These are phyloP conservation scores for Rhea americana DNA, from an alignment of 2,113 vertebrate species.

Conservation along the genomic window DNA sequence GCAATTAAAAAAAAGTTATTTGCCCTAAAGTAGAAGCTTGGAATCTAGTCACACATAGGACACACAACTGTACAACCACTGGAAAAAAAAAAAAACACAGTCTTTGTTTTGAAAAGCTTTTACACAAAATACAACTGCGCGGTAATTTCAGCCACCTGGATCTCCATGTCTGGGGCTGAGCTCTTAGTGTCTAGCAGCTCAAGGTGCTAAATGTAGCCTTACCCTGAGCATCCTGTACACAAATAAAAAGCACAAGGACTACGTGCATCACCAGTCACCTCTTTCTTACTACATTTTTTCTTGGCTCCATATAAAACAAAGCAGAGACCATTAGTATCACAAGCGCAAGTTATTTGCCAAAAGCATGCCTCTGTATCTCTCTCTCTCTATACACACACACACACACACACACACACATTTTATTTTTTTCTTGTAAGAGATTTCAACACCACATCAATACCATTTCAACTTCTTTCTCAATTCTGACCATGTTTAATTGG, in stretches of 20 bases:
- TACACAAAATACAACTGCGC: background rate
- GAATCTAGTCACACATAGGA: slow-evolving; percentile 25
- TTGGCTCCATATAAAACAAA: background rate
- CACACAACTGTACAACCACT: background rate
- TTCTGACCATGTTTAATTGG: slow-evolving; percentile 24
- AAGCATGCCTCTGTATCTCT: background rate
- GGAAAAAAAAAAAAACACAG: background rate
- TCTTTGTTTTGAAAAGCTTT: slow-evolving; percentile 14
- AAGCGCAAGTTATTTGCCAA: background rate
- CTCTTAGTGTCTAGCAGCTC: background rate
- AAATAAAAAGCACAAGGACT: slow-evolving; percentile 26
- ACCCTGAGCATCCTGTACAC: background rate
- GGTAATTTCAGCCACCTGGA: background rate
- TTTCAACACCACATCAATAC: background rate
- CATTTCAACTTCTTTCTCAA: background rate
- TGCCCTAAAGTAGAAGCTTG: slow-evolving; percentile 31
- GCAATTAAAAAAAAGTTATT: background rate
- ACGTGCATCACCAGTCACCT: background rate
- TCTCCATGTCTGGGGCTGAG: background rate
- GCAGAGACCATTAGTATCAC: background rate
- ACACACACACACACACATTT: too few relatives aligned
- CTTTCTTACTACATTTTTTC: background rate
- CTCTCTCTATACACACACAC: too few relatives aligned
- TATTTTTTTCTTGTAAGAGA: background rate
- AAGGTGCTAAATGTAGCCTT: slow-evolving; percentile 10